Conservation (phyloP, 2,113 vertebrate species). For the Genyomyrus donnyi region DNA sequence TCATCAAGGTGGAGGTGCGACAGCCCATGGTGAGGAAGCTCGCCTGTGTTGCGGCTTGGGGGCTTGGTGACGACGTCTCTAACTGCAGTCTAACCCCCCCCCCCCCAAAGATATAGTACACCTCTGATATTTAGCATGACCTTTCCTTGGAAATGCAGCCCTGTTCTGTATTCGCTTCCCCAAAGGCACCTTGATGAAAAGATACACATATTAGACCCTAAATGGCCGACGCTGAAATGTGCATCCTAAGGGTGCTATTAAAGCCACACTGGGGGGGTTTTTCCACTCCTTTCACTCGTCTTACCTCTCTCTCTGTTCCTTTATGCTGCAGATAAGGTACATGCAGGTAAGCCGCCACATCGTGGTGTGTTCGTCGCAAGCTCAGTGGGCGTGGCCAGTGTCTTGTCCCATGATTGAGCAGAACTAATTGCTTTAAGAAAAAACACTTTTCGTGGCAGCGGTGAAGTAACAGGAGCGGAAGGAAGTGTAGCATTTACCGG, state of each 20-base stretch:
- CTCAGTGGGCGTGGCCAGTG: not conserved
- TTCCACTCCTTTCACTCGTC: slow-evolving; percentile 50
- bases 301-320: slow-evolving; percentile 46
- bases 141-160: slow-evolving; percentile 1
- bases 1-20: slow-evolving; percentile 96
- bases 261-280: not conserved
- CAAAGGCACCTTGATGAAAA: slow-evolving; percentile 9
- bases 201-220: not conserved
- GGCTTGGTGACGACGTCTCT: not conserved
- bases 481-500: not conserved
- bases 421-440: not conserved
- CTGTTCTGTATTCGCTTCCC: not conserved
- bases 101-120: not conserved
- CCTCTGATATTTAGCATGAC: slow-evolving; percentile 5
- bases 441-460: not conserved
- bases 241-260: not conserved
- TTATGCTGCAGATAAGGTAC: slow-evolving; percentile 89
- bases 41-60: not conserved
- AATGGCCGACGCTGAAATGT: not conserved
- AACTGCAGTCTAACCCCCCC: too few species aligned
- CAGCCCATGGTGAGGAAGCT: slow-evolving; percentile 84
- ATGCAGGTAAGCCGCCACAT: slow-evolving; percentile 80
- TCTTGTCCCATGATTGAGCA: not conserved
- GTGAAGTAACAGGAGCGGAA: not conserved
- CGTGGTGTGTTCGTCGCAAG: slow-evolving; percentile 33